Percentiles rank a stretch among this genome's conserved stretches.
phyloP scores from a whole-genome alignment of 92 coral and sea anemone genomes.

The Actinernus sp. region DNA sequence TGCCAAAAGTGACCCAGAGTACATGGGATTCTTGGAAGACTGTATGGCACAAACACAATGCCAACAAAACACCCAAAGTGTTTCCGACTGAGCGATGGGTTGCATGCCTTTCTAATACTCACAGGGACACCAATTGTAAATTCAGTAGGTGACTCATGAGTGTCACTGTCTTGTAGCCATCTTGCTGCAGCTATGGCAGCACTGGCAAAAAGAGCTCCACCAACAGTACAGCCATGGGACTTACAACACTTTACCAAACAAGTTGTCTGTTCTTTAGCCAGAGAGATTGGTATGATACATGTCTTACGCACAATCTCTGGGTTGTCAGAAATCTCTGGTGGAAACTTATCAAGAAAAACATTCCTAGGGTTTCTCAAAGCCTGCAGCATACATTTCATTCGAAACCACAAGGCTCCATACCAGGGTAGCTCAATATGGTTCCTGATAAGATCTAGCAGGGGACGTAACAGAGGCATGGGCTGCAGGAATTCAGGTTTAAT shows the following conservation, averaged over 20 bases:
- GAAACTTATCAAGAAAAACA: background rate
- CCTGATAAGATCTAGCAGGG: conserved; percentile 19
- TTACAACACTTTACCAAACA: background rate
- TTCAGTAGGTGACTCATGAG: background rate
- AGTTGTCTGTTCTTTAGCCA: conserved; percentile 16
- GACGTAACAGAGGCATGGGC: conserved; percentile 20
- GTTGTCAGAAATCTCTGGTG: background rate
- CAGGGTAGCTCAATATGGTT: conserved; percentile 16
- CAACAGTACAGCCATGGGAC: background rate
- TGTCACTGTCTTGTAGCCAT: background rate
- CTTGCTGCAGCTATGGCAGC: background rate
- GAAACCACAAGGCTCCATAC: conserved; percentile 14
- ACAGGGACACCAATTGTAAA: background rate
- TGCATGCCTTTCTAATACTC: background rate
- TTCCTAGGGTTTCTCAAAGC: background rate
- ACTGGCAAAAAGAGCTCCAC: background rate
- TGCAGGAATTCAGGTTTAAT: background rate
- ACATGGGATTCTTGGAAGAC: background rate
- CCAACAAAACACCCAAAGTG: too few relatives aligned
- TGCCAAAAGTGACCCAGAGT: conserved; percentile 11
- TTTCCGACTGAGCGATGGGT: too few relatives aligned
- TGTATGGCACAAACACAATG: background rate
- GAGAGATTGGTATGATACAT: background rate
- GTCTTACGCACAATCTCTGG: conserved; percentile 5
- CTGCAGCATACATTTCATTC: too few relatives aligned